phyloP scores from a whole-genome alignment of 2,888 invertebrate genomes.

The Odontomyia ornata region DNA sequence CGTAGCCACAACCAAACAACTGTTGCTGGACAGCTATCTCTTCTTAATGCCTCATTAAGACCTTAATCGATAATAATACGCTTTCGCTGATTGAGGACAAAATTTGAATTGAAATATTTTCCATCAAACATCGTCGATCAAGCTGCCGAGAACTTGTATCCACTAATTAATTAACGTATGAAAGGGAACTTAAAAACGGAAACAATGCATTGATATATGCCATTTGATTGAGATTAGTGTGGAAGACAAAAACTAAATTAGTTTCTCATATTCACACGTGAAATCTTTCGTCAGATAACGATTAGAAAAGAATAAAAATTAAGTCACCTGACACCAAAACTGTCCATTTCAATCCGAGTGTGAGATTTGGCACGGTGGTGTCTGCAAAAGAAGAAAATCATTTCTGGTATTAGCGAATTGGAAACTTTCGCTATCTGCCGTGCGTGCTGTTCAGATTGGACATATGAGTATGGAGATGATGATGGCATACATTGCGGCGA shows the following conservation, averaged over 20 bases:
- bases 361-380: background rate
- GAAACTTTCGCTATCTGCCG: conserved; percentile 11
- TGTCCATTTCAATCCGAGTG: background rate
- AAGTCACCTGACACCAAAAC: background rate
- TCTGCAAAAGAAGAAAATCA: background rate
- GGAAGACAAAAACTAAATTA: background rate
- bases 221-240: background rate
- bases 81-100: conserved; percentile 8
- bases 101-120: conserved; percentile 25
- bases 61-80: no score
- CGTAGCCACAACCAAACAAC: no score
- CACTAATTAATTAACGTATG: background rate
- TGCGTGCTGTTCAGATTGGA: no score
- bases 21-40: no score
- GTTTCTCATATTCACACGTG: background rate
- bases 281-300: no score
- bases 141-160: background rate
- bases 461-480: no score
- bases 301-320: background rate
- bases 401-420: background rate
- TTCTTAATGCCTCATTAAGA: no score
- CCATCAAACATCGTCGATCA: background rate
- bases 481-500: conserved; percentile 5
- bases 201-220: background rate
- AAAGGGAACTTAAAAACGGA: background rate